Evolutionary conservation across 2,797 vertebrate species (phyloP), one percentile per base, ranked within the genome.

Genomic region (Tarsius wallacei): DNA sequence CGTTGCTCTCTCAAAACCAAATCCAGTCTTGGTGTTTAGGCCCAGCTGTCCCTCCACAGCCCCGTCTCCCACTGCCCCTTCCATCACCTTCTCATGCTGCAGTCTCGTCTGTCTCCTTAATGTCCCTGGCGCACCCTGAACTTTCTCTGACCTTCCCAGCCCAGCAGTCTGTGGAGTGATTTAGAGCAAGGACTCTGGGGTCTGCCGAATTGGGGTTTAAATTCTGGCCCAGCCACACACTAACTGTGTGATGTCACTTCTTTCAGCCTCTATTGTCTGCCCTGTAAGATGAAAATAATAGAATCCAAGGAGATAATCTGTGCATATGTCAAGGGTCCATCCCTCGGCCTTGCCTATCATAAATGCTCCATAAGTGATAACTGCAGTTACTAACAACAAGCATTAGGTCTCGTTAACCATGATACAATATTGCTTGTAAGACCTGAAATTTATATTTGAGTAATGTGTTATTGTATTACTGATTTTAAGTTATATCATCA

Each of bases 131-230:
- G n/a, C 16, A 73, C 36, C 68, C 51, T 88, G 73, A 74, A 7
- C 94, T 88, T 68, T 53, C 80, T 87, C 80, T 95, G 83, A 87
- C 87, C 51, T 96, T 64, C 66, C 78, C 47, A 3, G 66, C 33
- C 49, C 19, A 12, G 80, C 19, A 26, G 26, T 28, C 31, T 85
- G 64, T 26, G 42, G 64, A n/a, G 51, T 87, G 91, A 95, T 93
- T 94, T 87, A 88, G 68, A 90, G 91, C 51, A 63, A 78, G 47
- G 42, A 63, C 61, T 91, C 95, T 63, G 51, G 81, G 49, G 80
- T 80, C 59, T 28, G 91, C 70, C 71, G 73, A 57, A 73, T 5
- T 21, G 31, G 63, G 57, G 57, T 88, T 96, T 87, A 36, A 53
- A 59, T 81, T 93, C 73, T 86, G 73, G 51, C 86, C 66, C 55